Conservation (phyloP, 2,113 vertebrate genomes). For the Apodemus speciosus region DNA sequence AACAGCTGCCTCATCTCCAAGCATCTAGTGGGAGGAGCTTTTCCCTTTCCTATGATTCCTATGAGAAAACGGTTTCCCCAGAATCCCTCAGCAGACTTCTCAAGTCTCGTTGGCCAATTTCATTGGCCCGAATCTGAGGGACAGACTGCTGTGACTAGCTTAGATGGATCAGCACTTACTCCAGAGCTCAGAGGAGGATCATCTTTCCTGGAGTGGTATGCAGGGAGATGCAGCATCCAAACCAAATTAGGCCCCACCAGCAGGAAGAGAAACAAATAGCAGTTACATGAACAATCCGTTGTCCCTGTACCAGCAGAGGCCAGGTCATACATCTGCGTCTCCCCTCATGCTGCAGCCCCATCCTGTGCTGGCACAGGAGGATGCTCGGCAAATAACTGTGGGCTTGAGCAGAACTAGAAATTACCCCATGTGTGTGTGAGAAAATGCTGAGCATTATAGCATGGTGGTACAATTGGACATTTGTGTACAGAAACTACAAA, state of each 20-base stretch:
- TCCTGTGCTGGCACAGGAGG: conserved; percentile 43
- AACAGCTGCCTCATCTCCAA: not conserved
- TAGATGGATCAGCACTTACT: not conserved
- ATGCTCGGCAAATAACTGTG: conserved; percentile 19
- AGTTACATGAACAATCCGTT: not conserved
- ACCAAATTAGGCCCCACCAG: not conserved
- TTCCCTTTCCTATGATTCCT: not conserved
- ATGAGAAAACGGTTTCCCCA: not conserved
- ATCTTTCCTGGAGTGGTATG: not conserved
- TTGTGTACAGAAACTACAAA: conserved; percentile 59
- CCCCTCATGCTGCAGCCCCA: conserved; percentile 1
- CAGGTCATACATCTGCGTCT: not conserved
- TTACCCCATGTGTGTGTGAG: conserved; percentile 68
- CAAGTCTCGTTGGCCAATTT: not conserved
- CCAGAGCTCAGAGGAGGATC: not conserved
- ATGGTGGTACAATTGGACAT: conserved; percentile 64
- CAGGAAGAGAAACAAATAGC: not conserved
- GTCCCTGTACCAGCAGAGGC: not conserved
- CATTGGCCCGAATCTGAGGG: not conserved
- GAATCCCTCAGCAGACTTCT: not conserved
- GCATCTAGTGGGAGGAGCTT: not conserved
- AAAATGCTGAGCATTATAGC: conserved; percentile 54
- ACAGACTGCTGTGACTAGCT: not conserved
- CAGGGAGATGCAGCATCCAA: not conserved
- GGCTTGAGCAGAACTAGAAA: conserved; percentile 61